Conservation (phyloP, 2,113 vertebrate genomes). For the Micromys minutus region DNA sequence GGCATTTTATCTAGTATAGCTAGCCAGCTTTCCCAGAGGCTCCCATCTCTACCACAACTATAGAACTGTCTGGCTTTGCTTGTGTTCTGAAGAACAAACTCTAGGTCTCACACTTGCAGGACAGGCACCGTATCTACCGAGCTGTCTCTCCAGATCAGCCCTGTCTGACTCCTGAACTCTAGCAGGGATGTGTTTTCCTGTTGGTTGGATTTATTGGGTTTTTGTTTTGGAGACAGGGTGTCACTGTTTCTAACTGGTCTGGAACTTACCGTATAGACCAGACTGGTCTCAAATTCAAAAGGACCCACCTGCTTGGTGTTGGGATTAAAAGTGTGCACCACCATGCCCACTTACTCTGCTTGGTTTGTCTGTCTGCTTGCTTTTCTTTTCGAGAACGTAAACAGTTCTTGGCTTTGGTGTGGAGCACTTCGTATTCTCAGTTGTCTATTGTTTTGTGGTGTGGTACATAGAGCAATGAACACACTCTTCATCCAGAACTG, state of each 20-base stretch:
- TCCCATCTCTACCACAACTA: not conserved
- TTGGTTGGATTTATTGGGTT: not conserved
- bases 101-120: not conserved
- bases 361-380: not conserved
- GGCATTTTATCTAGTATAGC: not conserved
- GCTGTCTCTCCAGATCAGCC: not conserved
- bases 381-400: not conserved
- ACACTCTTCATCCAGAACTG: conserved; percentile 27
- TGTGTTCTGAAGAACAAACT: not conserved
- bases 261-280: not conserved
- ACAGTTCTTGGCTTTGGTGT: not conserved
- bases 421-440: not conserved
- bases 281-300: not conserved
- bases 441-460: not conserved
- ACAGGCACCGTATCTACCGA: too few relatives aligned
- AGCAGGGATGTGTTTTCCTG: not conserved
- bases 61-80: not conserved
- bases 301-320: not conserved
- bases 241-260: not conserved
- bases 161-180: not conserved
- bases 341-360: too few relatives aligned
- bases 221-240: not conserved
- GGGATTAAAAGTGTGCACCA: not conserved
- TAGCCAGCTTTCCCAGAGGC: not conserved
- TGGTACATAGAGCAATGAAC: not conserved